Percentiles rank a stretch among this genome's conserved stretches.
Evolutionary conservation across 1,140 invertebrate genomes (phyloP).

Genomic region (Lucilia cuprina): DNA sequence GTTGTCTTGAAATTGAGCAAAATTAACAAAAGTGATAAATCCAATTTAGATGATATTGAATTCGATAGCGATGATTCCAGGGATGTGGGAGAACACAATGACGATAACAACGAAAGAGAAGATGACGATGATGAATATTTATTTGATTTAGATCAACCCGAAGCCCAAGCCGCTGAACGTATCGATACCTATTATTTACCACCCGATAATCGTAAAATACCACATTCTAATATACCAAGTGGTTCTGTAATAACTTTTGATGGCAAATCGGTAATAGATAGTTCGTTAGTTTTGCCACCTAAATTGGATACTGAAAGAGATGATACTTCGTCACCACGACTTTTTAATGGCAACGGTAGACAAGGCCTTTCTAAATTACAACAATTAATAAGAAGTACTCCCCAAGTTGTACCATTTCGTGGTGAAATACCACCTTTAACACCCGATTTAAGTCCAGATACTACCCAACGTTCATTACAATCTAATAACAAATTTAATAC

Average conservation of each 20-base stretch:
- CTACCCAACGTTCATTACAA: not conserved
- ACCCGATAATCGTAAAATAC: conserved; percentile 66
- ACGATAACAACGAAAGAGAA: not conserved
- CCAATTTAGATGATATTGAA: not conserved
- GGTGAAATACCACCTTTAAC: conserved; percentile 70
- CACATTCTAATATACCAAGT: conserved; percentile 57
- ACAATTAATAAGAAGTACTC: conserved; percentile 69
- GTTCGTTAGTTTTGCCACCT: conserved; percentile 67
- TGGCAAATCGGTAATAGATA: conserved; percentile 73
- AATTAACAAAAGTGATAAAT: not conserved
- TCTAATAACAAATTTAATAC: not conserved
- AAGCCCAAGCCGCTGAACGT: conserved; percentile 74
- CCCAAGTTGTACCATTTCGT: conserved; percentile 75
- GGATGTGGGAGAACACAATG: not conserved
- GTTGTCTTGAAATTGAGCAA: not conserved
- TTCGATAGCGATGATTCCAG: not conserved
- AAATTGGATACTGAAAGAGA: conserved; percentile 55
- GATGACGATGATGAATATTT: conserved; percentile 38
- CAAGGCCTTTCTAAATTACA: conserved; percentile 67
- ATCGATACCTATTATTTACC: conserved; percentile 74
- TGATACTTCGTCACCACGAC: conserved; percentile 54
- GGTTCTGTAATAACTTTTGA: conserved; percentile 75
- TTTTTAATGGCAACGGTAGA: conserved; percentile 52
- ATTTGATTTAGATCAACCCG: conserved; percentile 58
- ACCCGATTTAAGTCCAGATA: conserved; percentile 42